These are phyloP conservation scores for Idris sp. DNA, from an alignment of 1,140 invertebrate genomes.

Conservation along the genomic window DNA sequence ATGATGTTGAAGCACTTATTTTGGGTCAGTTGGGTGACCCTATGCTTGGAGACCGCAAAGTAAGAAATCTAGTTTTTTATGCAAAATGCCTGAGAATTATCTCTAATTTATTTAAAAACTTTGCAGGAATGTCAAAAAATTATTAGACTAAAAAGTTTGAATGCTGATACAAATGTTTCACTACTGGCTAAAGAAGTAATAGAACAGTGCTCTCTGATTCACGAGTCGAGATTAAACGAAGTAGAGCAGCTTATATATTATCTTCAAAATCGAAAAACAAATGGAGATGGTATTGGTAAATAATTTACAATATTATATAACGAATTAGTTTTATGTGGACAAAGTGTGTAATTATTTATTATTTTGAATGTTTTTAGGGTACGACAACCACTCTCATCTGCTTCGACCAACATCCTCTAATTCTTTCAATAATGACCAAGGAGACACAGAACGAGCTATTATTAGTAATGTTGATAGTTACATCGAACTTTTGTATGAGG, in stretches of 20 bases:
- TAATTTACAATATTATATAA: too few species aligned
- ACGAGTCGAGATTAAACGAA: conserved; percentile 89
- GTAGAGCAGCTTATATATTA: conserved; percentile 96
- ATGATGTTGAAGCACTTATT: conserved; percentile 92
- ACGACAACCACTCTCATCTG: conserved; percentile 64
- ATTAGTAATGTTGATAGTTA: conserved; percentile 94
- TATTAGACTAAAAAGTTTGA: conserved; percentile 91
- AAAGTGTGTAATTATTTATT: conserved; percentile 12
- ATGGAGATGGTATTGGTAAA: conserved; percentile 65
- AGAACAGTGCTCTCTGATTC: conserved; percentile 92
- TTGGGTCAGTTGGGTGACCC: conserved; percentile 90
- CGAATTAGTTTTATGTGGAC: conserved; percentile 12
- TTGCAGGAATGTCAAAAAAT: conserved; percentile 87
- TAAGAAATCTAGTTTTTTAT: too few species aligned
- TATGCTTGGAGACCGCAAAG: conserved; percentile 91
- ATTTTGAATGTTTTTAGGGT: conserved; percentile 61
- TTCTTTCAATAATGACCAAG: conserved; percentile 67
- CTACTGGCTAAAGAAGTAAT: conserved; percentile 91
- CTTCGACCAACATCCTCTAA: conserved; percentile 73
- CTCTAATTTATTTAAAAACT: too few species aligned
- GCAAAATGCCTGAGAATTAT: too few species aligned
- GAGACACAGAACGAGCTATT: conserved; percentile 79
- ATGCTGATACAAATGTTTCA: conserved; percentile 87
- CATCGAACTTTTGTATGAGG: conserved; percentile 97
- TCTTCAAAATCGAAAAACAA: conserved; percentile 88